Conservation (phyloP, 2,888 invertebrate species). For the Lepidocyrtoides sp. region DNA sequence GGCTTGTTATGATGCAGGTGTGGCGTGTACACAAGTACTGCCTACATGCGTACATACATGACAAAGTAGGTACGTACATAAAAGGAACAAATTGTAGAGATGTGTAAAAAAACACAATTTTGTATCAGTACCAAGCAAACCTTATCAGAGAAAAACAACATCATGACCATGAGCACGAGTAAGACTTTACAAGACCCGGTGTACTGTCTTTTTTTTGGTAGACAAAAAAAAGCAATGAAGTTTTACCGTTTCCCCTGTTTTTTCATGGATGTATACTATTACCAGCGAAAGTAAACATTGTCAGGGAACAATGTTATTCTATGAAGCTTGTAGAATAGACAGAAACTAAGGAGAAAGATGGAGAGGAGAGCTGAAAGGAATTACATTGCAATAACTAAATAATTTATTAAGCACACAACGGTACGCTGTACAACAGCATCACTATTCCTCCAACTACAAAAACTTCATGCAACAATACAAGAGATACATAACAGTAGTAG, state of each 20-base stretch:
- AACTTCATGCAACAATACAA: background rate
- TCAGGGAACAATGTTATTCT: background rate
- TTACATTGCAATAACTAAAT: slow-evolving; percentile 83
- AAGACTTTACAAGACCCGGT: background rate
- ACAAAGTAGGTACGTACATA: too few relatives aligned
- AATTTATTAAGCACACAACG: slow-evolving; percentile 80
- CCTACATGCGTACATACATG: background rate
- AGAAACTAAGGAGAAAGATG: background rate
- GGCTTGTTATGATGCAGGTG: background rate
- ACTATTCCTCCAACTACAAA: background rate
- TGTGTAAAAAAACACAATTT: background rate
- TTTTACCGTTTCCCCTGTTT: slow-evolving; percentile 44
- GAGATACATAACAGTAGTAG: background rate
- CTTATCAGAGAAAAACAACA: background rate
- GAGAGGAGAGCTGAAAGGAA: slow-evolving; percentile 55
- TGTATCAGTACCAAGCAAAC: background rate
- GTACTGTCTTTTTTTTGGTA: background rate
- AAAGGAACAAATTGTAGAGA: background rate
- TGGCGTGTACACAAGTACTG: background rate
- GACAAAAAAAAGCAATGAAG: slow-evolving; percentile 64
- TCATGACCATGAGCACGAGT: background rate
- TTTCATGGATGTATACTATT: background rate
- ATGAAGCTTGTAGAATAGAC: background rate
- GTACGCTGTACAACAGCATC: slow-evolving; percentile 11
- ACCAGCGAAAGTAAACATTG: slow-evolving; percentile 70